phyloP scores from a whole-genome alignment of 2,888 invertebrate genomes.

The Thymelicus lineola region DNA sequence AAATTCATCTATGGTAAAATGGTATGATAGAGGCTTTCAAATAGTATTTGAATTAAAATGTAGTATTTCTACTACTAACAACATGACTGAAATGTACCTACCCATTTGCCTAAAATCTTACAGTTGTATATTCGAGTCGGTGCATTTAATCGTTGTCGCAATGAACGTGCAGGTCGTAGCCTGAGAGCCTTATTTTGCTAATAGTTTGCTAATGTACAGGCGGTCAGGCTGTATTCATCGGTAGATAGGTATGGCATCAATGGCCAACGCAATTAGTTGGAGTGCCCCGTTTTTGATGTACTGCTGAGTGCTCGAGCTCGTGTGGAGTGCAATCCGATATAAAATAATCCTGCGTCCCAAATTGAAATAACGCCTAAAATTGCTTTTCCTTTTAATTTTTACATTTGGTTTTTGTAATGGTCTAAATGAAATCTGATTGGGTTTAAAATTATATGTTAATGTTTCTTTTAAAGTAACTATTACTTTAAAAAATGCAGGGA shows the following conservation, averaged over 20 bases:
- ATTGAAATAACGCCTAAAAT: conserved; percentile 42
- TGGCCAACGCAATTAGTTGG: conserved; percentile 82
- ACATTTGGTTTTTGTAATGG: background rate
- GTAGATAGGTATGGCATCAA: conserved; percentile 68
- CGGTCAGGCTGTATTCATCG: conserved; percentile 55
- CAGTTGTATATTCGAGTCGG: background rate
- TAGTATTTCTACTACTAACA: too few relatives aligned
- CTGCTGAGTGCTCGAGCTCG: conserved; percentile 60
- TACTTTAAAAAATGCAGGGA: too few relatives aligned
- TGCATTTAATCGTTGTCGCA: conserved; percentile 30
- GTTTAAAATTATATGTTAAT: too few relatives aligned
- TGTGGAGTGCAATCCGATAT: conserved; percentile 61
- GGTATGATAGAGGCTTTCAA: too few relatives aligned
- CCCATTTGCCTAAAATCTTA: background rate
- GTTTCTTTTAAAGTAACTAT: too few relatives aligned
- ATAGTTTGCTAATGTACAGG: conserved; percentile 50
- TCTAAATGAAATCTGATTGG: too few relatives aligned
- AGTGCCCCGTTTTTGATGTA: conserved; percentile 84
- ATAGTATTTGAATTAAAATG: too few relatives aligned
- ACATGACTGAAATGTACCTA: too few relatives aligned
- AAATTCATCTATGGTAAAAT: too few relatives aligned
- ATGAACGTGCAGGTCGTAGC: conserved; percentile 13
- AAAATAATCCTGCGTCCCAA: conserved; percentile 65
- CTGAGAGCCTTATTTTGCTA: conserved; percentile 43
- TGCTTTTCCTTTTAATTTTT: conserved; percentile 24